Percentiles rank a stretch among this genome's conserved stretches.
Conservation (phyloP, 2,113 vertebrate species). For the Scolopax mira region DNA sequence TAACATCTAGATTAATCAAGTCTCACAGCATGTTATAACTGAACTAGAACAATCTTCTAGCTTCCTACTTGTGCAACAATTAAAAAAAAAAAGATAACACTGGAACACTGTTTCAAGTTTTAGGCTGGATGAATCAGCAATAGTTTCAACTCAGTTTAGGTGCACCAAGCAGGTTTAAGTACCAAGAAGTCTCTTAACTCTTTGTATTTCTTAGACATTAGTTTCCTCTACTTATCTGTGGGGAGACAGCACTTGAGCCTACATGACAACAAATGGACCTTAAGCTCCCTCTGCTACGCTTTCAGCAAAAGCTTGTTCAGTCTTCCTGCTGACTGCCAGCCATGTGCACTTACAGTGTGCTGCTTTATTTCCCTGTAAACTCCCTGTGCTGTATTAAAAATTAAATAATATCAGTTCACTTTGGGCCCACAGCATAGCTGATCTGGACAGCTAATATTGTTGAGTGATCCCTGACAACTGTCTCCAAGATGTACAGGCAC, state of each 20-base stretch:
- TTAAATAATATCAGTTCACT: not conserved
- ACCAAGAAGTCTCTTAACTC: not conserved
- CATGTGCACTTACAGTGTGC: not conserved
- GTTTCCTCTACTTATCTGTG: not conserved
- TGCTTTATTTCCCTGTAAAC: not conserved
- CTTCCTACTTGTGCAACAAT: not conserved
- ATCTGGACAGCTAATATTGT: not conserved
- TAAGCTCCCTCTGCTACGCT: not conserved
- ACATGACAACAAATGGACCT: not conserved
- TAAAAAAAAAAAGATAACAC: not conserved
- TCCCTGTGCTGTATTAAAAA: not conserved
- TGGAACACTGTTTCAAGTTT: not conserved
- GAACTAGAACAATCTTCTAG: not conserved
- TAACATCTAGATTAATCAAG: rapidly evolving
- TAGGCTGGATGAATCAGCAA: not conserved
- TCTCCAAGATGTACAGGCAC: not conserved
- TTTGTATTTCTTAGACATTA: not conserved
- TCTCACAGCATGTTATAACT: not conserved
- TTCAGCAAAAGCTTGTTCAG: not conserved
- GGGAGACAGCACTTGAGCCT: not conserved
- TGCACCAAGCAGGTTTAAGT: not conserved
- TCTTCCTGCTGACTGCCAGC: not conserved
- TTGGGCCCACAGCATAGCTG: not conserved
- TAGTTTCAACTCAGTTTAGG: not conserved
- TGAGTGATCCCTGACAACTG: not conserved